These are phyloP conservation scores for Phlogophora meticulosa DNA, from an alignment of 2,888 invertebrate genomes.

Conservation along the genomic window DNA sequence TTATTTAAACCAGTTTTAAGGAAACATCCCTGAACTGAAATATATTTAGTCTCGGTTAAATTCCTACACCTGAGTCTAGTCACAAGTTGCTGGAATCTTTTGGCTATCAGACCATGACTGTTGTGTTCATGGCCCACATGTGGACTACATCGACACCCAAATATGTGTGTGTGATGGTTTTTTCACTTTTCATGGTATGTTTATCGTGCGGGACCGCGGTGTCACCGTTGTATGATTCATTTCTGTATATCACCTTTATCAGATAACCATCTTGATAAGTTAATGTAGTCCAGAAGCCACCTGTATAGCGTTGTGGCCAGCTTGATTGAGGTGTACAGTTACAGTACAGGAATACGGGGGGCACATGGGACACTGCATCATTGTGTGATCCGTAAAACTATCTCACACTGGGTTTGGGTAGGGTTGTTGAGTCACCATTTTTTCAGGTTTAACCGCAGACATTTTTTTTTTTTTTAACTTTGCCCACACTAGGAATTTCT, in stretches of 20 bases:
- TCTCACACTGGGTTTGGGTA: background rate
- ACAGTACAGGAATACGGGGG: background rate
- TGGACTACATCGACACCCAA: background rate
- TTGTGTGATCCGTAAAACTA: background rate
- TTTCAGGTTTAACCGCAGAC: no score
- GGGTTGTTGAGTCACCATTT: background rate
- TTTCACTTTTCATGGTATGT: background rate
- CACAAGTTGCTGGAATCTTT: background rate
- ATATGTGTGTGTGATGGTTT: background rate
- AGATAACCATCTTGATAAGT: background rate
- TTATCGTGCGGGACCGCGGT: background rate
- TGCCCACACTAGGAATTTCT: no score
- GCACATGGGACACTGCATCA: no score
- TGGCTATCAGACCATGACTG: background rate
- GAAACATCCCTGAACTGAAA: no score
- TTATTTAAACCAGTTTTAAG: no score
- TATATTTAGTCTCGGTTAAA: no score
- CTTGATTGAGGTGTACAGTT: background rate
- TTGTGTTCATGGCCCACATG: no score
- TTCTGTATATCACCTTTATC: background rate
- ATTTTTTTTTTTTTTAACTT: no score
- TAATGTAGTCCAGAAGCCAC: background rate
- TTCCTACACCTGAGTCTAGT: background rate
- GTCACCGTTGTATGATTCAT: background rate
- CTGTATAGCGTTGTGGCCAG: background rate